phyloP scores from a whole-genome alignment of 2,888 invertebrate species.

The Augiades crinisus region DNA sequence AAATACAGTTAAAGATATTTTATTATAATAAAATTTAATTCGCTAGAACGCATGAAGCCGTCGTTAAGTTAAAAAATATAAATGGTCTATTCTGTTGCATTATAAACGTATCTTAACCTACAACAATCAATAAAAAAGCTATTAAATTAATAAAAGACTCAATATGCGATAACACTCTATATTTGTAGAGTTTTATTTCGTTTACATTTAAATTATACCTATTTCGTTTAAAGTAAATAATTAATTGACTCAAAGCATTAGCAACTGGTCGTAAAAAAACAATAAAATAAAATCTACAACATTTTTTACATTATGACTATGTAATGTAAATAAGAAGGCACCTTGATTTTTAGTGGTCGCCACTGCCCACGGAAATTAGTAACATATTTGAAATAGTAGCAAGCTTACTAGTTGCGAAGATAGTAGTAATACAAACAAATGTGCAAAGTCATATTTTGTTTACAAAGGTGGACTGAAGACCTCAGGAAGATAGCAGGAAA shows the following conservation, averaged over 20 bases:
- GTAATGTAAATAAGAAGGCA: background rate
- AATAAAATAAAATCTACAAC: background rate
- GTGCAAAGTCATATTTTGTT: too few species aligned
- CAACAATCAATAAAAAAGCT: background rate
- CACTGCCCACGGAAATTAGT: too few species aligned
- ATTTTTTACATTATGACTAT: background rate
- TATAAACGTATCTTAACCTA: background rate
- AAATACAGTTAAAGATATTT: too few species aligned
- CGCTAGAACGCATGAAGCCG: too few species aligned
- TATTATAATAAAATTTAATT: too few species aligned
- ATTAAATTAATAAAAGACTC: background rate
- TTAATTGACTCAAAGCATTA: background rate
- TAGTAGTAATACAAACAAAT: too few species aligned
- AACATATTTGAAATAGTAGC: too few species aligned
- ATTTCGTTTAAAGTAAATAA: background rate
- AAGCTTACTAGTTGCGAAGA: too few species aligned
- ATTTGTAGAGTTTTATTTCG: background rate
- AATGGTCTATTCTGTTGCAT: background rate
- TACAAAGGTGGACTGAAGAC: too few species aligned
- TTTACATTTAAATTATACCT: background rate
- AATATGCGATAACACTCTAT: background rate
- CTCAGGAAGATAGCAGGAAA: too few species aligned
- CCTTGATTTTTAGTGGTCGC: too few species aligned
- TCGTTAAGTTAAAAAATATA: too few species aligned
- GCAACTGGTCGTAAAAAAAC: background rate